Conservation (phyloP, 2,888 invertebrate species). For the Dasysyrphus albostriatus region DNA sequence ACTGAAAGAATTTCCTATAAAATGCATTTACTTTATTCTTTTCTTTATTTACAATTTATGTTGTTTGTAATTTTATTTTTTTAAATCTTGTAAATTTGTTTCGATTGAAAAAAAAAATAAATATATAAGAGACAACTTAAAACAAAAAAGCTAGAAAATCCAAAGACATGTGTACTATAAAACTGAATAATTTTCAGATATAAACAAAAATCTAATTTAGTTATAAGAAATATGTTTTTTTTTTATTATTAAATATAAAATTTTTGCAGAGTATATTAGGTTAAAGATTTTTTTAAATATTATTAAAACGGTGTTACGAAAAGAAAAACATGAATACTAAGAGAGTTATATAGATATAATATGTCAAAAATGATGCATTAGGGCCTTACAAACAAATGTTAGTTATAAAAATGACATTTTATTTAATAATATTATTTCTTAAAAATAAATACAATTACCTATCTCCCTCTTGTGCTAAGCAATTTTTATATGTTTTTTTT, state of each 20-base stretch:
- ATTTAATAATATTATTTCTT: slow-evolving; percentile 48
- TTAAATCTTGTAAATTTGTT: slow-evolving; percentile 16
- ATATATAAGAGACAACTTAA: slow-evolving; percentile 61
- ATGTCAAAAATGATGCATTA: slow-evolving; percentile 73
- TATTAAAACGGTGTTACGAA: slow-evolving; percentile 65
- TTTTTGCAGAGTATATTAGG: slow-evolving; percentile 73
- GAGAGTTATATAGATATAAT: slow-evolving; percentile 66
- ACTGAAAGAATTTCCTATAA: slow-evolving; percentile 64
- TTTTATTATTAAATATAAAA: slow-evolving; percentile 53
- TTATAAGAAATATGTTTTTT: slow-evolving; percentile 48
- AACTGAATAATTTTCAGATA: slow-evolving; percentile 70
- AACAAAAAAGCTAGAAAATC: slow-evolving; percentile 76
- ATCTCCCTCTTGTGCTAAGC: slow-evolving; percentile 61
- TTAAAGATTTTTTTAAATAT: slow-evolving; percentile 65
- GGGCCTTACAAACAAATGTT: slow-evolving; percentile 77
- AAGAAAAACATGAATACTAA: slow-evolving; percentile 40
- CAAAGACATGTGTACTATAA: slow-evolving; percentile 77
- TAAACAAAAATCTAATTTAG: slow-evolving; percentile 58
- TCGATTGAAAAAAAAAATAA: slow-evolving; percentile 15
- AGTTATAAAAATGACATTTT: slow-evolving; percentile 76
- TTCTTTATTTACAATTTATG: slow-evolving; percentile 28
- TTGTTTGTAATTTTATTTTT: slow-evolving; percentile 28
- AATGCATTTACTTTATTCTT: slow-evolving; percentile 70
- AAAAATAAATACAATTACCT: slow-evolving; percentile 42
- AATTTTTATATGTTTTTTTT: slow-evolving; percentile 25